Base-by-base conservation (phyloP, 2,797 vertebrate species). In the Coranthus polyacanthus region DNA sequence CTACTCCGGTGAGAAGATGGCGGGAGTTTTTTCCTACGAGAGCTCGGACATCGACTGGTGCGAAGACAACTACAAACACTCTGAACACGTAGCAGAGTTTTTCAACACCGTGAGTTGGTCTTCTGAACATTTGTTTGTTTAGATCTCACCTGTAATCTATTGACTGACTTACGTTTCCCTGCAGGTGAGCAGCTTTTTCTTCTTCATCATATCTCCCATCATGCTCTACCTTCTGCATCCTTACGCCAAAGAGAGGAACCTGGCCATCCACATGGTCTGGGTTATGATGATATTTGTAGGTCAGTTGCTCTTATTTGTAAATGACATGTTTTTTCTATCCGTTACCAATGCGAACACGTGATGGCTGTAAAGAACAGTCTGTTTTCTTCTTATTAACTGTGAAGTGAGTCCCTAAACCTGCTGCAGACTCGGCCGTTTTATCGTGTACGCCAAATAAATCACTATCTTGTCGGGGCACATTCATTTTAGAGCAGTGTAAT, bases 11-110 rank as follows among this genome's bases (percentile, higher is more conserved):
- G 88, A 87, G 72, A 84, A 62, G 72, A 96, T 97, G 95, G 81
- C 91, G 0, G 94, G 88, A 41, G 89, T 95, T 72, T 96, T 98
- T 15, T 92, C 96, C 44, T 98, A 98, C 21, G 92, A 96, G 81
- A 99, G 97, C 12, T 96, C 98, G 0, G 96, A 98, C 12, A 75
- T 99, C 15, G 98, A 99, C 87, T 99, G 97, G 97, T 99, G 98
- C 0, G 98, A 99, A 80, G 88, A 89, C 78, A 99, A 99, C 91
- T 99, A 97, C 47, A 93, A 60, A 79, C 87, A 93, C 83, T 99
- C 96, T 0, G 84, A 93, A 1, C 73, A 96, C 60, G 94, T 99
- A 0, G 97, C 95, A 0, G 97, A 99, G 83, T 98, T 95, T 88
- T 99, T 97, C 81, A 99, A 99, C 89, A 98, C 97, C 22, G 97